Conservation (phyloP, 2,113 vertebrate genomes). For the Cyanistes caeruleus region DNA sequence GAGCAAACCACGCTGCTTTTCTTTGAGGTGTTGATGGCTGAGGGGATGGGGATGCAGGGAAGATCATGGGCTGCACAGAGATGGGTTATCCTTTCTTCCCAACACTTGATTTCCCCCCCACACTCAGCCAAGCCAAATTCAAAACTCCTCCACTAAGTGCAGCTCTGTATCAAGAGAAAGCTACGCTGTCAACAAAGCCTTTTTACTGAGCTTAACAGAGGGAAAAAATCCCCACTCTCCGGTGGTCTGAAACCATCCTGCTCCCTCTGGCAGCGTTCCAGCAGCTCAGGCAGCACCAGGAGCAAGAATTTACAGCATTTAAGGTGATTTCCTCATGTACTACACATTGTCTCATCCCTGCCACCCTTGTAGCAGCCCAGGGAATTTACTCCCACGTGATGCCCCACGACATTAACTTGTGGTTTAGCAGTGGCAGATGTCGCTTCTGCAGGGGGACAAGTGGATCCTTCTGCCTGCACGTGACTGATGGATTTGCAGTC, state of each 20-base stretch:
- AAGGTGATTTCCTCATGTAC: background rate
- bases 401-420: background rate
- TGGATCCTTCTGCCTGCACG: background rate
- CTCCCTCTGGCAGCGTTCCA: background rate
- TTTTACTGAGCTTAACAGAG: background rate
- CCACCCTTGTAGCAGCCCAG: background rate
- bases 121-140: background rate
- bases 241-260: background rate
- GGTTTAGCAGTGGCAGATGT: background rate
- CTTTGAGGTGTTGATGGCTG: fast-evolving
- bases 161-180: background rate
- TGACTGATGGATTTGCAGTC: background rate
- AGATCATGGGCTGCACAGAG: fast-evolving
- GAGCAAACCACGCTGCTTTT: background rate
- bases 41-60: background rate
- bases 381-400: background rate
- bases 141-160: background rate
- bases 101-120: background rate
- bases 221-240: fast-evolving
- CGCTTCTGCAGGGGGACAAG: background rate
- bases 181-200: background rate
- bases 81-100: background rate
- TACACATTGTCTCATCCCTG: background rate
- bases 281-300: background rate
- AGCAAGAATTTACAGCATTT: background rate